Evolutionary conservation across 1,140 invertebrate species (phyloP).

Genomic region (Penaeus chinensis): DNA sequence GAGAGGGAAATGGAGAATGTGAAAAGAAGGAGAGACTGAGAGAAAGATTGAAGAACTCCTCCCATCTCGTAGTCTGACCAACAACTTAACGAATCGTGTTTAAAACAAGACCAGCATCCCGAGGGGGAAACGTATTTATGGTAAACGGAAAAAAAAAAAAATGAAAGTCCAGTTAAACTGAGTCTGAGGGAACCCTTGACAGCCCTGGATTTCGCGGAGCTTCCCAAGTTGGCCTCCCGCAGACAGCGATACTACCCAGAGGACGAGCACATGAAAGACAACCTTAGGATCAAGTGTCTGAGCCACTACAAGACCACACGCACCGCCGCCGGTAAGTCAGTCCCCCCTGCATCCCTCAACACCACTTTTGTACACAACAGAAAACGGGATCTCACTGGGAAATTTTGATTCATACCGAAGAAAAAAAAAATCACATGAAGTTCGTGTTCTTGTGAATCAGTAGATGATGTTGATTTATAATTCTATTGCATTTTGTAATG

Average conservation of each 20-base stretch:
- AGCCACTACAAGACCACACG: constrained; percentile 64
- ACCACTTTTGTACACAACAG: neutral
- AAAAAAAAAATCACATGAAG: too few species aligned
- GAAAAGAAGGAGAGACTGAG: too few species aligned
- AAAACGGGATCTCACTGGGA: neutral
- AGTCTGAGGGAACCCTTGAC: constrained; percentile 36
- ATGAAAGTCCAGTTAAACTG: neutral
- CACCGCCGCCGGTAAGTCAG: constrained; percentile 63
- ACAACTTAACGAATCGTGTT: too few species aligned
- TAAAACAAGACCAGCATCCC: too few species aligned
- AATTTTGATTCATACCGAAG: neutral
- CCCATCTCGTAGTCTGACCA: too few species aligned
- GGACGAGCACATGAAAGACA: constrained; percentile 64
- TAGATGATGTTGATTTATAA: too few species aligned
- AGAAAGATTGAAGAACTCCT: too few species aligned
- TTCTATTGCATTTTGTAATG: too few species aligned
- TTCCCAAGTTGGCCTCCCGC: constrained; percentile 62
- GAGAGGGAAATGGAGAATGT: too few species aligned
- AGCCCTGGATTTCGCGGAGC: constrained; percentile 62
- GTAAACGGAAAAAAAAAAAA: neutral
- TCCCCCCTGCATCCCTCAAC: neutral
- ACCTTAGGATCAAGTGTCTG: constrained; percentile 63
- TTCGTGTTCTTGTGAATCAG: too few species aligned
- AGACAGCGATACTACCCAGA: constrained; percentile 63
- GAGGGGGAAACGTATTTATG: neutral